Conservation (phyloP, 2,113 vertebrate species). For the Platysternon megacephalum region DNA sequence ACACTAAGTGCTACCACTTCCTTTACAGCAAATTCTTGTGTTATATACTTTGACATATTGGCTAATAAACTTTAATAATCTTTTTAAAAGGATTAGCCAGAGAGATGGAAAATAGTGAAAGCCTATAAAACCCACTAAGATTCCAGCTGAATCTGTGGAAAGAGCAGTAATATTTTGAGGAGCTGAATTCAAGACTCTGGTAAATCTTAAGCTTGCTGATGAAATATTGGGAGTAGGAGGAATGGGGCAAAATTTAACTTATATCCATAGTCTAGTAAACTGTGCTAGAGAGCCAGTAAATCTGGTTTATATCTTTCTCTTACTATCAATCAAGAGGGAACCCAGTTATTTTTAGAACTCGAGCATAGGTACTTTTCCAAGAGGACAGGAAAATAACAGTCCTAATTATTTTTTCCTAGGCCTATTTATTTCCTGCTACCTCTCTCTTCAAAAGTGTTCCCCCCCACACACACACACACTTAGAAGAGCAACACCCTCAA, state of each 20-base stretch:
- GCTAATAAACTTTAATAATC: constrained; percentile 51
- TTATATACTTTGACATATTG: constrained; percentile 32
- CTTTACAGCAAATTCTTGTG: constrained; percentile 20
- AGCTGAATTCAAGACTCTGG: constrained; percentile 16
- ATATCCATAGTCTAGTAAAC: neutral
- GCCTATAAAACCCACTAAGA: neutral
- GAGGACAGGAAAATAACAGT: constrained; percentile 1
- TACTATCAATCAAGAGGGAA: neutral
- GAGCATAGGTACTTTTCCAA: neutral
- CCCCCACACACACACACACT: neutral
- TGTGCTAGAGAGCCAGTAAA: constrained; percentile 17
- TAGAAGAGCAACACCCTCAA: neutral
- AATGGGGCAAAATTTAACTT: neutral
- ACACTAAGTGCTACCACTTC: neutral
- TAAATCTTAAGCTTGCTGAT: constrained; percentile 24
- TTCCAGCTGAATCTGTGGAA: constrained; percentile 6
- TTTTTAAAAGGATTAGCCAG: constrained; percentile 28
- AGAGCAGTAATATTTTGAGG: constrained; percentile 6
- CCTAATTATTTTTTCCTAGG: neutral
- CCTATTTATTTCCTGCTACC: neutral
- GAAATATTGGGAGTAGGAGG: neutral
- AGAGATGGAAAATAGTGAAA: constrained; percentile 11
- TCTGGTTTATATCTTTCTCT: neutral
- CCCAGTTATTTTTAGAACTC: no score
- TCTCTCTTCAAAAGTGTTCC: neutral